Conservation (phyloP, 2,888 invertebrate genomes). For the Antheraea assamensis region DNA sequence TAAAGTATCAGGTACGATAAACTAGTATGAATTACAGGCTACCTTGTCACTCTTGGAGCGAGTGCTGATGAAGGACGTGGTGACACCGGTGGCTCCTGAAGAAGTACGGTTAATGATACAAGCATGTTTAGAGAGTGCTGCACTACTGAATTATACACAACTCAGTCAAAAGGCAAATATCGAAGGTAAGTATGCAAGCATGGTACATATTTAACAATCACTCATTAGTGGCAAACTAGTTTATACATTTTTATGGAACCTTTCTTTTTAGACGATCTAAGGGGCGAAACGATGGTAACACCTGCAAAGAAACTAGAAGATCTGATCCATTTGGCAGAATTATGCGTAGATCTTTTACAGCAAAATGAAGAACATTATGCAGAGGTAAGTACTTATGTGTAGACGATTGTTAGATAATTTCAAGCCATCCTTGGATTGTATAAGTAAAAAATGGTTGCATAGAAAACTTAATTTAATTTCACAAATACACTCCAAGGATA, state of each 20-base stretch:
- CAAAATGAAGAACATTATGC: conserved; percentile 99
- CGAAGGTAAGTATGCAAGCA: conserved; percentile 87
- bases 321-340: conserved; percentile 97
- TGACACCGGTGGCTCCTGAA: conserved; percentile 97
- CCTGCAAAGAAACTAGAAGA: conserved; percentile 97
- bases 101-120: conserved; percentile 98
- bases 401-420: conserved; percentile 23
- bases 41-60: conserved; percentile 97
- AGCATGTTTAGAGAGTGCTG: conserved; percentile 98
- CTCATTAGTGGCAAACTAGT: not conserved
- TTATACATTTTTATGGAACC: not conserved
- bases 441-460: not conserved
- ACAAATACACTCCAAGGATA: conserved; percentile 17
- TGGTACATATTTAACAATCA: not conserved
- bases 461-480: not conserved
- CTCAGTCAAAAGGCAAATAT: conserved; percentile 98
- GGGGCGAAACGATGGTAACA: conserved; percentile 91
- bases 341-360: conserved; percentile 98
- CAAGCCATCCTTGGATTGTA: conserved; percentile 41
- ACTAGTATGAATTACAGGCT: conserved; percentile 72
- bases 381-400: conserved; percentile 87
- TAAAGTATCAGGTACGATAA: too few species aligned
- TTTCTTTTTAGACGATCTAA: conserved; percentile 85
- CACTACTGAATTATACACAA: conserved; percentile 97
- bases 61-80: conserved; percentile 99